A percentile compares a stretch with the other conserved stretches of the same genome.
Evolutionary conservation across 2,113 vertebrate genomes (phyloP).

Genomic region (Platichthys flesus): DNA sequence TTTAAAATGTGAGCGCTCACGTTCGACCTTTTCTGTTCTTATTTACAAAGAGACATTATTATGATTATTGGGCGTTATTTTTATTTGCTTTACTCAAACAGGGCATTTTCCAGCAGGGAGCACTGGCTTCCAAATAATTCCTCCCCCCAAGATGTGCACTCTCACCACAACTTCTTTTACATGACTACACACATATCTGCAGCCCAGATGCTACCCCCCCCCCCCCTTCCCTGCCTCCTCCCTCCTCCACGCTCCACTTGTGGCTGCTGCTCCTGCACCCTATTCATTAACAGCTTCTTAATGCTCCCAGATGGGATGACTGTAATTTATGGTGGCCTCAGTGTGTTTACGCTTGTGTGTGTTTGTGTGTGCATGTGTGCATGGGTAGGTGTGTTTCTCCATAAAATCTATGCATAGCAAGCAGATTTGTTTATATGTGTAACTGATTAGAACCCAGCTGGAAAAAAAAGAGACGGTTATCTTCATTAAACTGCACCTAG

Average conservation of each 20-base stretch:
- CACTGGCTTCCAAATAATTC: conserved; percentile 62
- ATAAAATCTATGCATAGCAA: conserved; percentile 58
- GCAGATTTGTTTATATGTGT: conserved; percentile 63
- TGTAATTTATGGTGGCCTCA: conserved; percentile 73
- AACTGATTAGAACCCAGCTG: conserved; percentile 56
- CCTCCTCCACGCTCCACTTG: conserved; percentile 70
- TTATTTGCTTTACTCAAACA: neutral
- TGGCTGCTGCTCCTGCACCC: conserved; percentile 68
- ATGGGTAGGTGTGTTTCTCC: conserved; percentile 46
- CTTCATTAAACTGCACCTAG: conserved; percentile 55
- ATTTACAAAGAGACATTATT: neutral
- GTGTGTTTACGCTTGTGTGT: conserved; percentile 61
- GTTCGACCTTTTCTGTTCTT: conserved; percentile 26
- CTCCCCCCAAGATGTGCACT: conserved; percentile 57
- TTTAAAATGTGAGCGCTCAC: conserved; percentile 41
- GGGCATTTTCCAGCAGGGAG: conserved; percentile 27
- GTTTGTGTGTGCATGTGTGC: conserved; percentile 60
- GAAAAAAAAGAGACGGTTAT: conserved; percentile 33
- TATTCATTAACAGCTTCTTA: conserved; percentile 84
- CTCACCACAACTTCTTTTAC: conserved; percentile 71
- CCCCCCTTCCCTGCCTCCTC: conserved; percentile 14
- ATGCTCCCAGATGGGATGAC: conserved; percentile 80
- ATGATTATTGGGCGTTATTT: conserved; percentile 34
- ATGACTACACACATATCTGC: conserved; percentile 77
- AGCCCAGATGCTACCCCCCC: conserved; percentile 67